Evolutionary conservation across 2,797 vertebrate species (phyloP).

Genomic region (Distichodus sexfasciatus): DNA sequence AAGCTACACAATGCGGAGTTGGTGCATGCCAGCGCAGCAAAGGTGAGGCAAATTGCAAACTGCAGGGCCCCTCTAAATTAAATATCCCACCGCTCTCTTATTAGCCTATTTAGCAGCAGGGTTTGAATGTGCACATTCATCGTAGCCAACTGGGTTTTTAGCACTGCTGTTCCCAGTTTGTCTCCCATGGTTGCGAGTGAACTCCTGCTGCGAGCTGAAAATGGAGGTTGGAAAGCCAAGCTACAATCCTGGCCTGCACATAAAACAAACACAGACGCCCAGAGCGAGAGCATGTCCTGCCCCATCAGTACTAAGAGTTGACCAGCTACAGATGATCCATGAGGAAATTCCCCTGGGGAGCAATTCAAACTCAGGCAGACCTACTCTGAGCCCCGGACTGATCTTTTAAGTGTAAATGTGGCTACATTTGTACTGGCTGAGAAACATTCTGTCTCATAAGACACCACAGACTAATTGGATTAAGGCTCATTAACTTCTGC

Average conservation of each 20-base stretch:
- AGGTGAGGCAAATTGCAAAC: no score
- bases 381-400: neutral
- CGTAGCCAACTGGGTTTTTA: no score
- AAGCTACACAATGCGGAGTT: no score
- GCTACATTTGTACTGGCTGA: neutral
- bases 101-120: conserved; percentile 10
- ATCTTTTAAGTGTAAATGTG: neutral
- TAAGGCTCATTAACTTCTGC: no score
- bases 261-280: conserved; percentile 1
- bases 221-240: neutral
- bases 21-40: no score
- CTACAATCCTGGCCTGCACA: no score
- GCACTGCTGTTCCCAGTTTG: no score
- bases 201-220: conserved; percentile 8
- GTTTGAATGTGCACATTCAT: conserved; percentile 11
- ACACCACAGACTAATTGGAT: no score
- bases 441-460: no score
- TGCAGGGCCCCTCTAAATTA: neutral
- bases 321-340: neutral
- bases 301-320: neutral
- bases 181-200: conserved; percentile 22
- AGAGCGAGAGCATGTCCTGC: neutral
- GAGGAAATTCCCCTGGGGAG: neutral
- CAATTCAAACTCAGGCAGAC: neutral
- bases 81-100: conserved; percentile 22